Evolutionary conservation across 2,113 vertebrate species (phyloP), one percentile per base, ranked within the genome.

Genomic region (Himantopus leucocephalus): DNA sequence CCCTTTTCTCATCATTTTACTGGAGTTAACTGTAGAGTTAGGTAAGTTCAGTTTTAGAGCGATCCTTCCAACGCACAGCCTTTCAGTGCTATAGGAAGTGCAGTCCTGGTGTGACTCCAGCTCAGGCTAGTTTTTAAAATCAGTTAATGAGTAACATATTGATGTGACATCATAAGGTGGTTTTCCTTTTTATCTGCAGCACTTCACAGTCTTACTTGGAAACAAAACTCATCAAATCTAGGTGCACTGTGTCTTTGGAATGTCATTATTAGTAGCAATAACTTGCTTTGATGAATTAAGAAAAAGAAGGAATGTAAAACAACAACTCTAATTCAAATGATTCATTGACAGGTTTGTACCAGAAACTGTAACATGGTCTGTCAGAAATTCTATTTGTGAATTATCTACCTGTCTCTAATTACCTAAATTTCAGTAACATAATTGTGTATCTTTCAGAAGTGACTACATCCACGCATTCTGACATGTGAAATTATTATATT

Each of bases 121-220:
- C 77, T 94, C 74, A 73, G 83, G 55, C 90, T 52, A 75, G 74
- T 29, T 85, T 94, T 90, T 77, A 13, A 85, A 84, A 39, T 75
- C 67, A 59, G 97, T 98, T 98, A 98, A 98, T 98, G 94, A 98
- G 97, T 98, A 98, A 98, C 94, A 0, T 60, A 26, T 56, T 94
- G 58, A 74, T 68, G 67, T 95, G 94, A 94, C 87, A 68, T 96
- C 92, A 94, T 62, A 90, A 89, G 45, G 23, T 55, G 24, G 29
- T 91, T 91, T 97, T 96, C 59, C 77, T 88, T 85, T 77, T 88
- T 93, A 59, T 67, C 45, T 13, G 24, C 50, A 81, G 63, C 60
- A 50, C 75, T 96, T 84, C 73, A 27, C 67, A 90, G 26, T 13
- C 56, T 92, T 78, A 35, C 27, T 50, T 90, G 68, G 58, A 88